A percentile compares a stretch with the other conserved stretches of the same genome.
phyloP scores from a whole-genome alignment of 2,113 vertebrate genomes.

The Syngnathus typhle region DNA sequence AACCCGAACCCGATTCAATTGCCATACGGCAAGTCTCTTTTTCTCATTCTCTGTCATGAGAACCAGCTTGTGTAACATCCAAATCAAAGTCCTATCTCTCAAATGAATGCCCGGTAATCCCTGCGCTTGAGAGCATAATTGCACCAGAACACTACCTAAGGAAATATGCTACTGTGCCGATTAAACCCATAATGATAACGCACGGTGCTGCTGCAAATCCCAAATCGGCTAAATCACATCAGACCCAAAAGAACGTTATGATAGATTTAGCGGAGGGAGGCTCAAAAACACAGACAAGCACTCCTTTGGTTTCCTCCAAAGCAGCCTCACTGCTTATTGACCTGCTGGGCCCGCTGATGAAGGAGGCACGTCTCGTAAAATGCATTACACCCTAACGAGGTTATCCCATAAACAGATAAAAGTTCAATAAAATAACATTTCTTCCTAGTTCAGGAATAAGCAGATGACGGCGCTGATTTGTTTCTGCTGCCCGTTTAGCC shows the following conservation, averaged over 20 bases:
- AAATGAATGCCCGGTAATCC: background rate
- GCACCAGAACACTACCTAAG: background rate
- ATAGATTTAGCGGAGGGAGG: constrained; percentile 40
- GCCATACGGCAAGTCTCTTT: too few species aligned
- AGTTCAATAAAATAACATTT: constrained; percentile 58
- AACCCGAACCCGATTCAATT: too few species aligned
- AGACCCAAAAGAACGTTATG: constrained; percentile 39
- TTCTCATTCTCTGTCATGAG: too few species aligned
- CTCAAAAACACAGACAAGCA: constrained; percentile 25
- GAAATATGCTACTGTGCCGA: background rate
- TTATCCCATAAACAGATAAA: constrained; percentile 47
- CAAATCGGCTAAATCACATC: constrained; percentile 36
- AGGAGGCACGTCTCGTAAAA: constrained; percentile 46
- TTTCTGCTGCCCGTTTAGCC: constrained; percentile 53
- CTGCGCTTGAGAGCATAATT: background rate
- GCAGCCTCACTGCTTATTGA: constrained; percentile 21
- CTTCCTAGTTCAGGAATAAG: constrained; percentile 44
- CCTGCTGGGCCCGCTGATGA: constrained; percentile 22
- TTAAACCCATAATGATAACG: constrained; percentile 27
- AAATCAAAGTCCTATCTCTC: too few species aligned
- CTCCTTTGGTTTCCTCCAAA: constrained; percentile 12
- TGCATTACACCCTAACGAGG: constrained; percentile 47
- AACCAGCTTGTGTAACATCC: too few species aligned
- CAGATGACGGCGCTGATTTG: constrained; percentile 51
- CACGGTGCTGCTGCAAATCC: constrained; percentile 22